Evolutionary conservation across 1,140 invertebrate genomes (phyloP).

Genomic region (Heliconius himera): DNA sequence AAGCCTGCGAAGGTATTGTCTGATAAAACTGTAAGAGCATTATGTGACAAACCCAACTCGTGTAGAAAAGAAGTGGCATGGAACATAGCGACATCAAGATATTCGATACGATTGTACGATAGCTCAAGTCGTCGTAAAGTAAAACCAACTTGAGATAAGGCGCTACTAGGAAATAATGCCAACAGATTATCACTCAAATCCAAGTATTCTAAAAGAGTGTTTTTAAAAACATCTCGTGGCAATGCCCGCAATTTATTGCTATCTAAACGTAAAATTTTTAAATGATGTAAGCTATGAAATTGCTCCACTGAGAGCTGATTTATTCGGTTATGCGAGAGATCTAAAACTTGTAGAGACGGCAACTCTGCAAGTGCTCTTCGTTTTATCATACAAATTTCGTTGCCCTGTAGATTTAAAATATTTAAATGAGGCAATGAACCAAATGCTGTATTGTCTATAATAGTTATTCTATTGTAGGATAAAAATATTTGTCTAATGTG

Average conservation of each 20-base stretch:
- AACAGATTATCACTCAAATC: conserved; percentile 90
- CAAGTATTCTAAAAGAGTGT: conserved; percentile 88
- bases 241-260: conserved; percentile 88
- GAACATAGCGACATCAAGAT: conserved; percentile 92
- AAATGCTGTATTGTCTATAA: conserved; percentile 86
- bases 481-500: conserved; percentile 84
- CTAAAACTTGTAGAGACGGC: conserved; percentile 54
- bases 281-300: conserved; percentile 85
- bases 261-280: conserved; percentile 87
- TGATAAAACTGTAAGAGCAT: conserved; percentile 89
- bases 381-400: conserved; percentile 84
- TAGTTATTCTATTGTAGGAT: conserved; percentile 86
- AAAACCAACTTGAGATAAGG: conserved; percentile 86
- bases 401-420: conserved; percentile 86
- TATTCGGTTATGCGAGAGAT: conserved; percentile 53
- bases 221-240: conserved; percentile 88
- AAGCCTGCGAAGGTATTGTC: conserved; percentile 92
- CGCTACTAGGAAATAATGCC: conserved; percentile 85
- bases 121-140: conserved; percentile 88
- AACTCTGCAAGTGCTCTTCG: conserved; percentile 52
- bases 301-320: conserved; percentile 89
- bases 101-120: conserved; percentile 89
- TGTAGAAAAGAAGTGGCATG: conserved; percentile 88
- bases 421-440: conserved; percentile 85
- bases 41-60: conserved; percentile 87